These are phyloP conservation scores for Apteryx mantelli DNA, from an alignment of 2,113 vertebrate genomes.

Conservation along the genomic window DNA sequence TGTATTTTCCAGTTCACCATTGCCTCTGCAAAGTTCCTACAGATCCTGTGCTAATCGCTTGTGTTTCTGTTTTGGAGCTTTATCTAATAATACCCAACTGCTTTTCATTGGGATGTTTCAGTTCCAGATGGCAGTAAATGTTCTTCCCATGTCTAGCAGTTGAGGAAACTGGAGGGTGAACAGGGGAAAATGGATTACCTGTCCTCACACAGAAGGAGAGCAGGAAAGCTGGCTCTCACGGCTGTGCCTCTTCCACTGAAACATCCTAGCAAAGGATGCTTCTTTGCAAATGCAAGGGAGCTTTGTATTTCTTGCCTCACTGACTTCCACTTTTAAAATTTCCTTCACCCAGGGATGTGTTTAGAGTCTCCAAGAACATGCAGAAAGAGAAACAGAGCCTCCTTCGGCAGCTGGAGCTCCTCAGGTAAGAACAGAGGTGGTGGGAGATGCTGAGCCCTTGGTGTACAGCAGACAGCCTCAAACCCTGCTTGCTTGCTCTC, in stretches of 20 bases:
- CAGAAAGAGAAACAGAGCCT: slow-evolving; percentile 96
- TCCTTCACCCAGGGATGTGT: slow-evolving; percentile 79
- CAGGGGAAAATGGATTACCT: not conserved
- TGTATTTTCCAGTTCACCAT: not conserved
- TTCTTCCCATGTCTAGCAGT: not conserved
- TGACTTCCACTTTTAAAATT: not conserved
- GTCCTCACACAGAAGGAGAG: not conserved
- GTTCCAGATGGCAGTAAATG: not conserved
- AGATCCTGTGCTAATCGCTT: not conserved
- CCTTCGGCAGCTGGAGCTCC: slow-evolving; percentile 88
- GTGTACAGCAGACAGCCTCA: not conserved
- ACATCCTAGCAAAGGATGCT: not conserved
- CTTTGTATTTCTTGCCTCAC: not conserved
- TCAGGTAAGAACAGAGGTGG: slow-evolving; percentile 80
- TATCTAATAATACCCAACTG: not conserved
- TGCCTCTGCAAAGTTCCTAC: not conserved
- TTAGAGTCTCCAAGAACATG: slow-evolving; percentile 92
- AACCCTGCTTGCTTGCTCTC: not conserved
- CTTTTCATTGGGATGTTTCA: not conserved
- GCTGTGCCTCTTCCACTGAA: not conserved
- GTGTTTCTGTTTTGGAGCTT: not conserved
- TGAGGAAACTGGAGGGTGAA: not conserved
- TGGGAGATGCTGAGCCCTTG: not conserved
- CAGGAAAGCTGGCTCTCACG: not conserved
- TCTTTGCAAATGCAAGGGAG: not conserved